Evolutionary conservation across 2,888 invertebrate genomes (phyloP), one percentile per base, ranked within the genome.

Genomic region (Adelognathus sp.): DNA sequence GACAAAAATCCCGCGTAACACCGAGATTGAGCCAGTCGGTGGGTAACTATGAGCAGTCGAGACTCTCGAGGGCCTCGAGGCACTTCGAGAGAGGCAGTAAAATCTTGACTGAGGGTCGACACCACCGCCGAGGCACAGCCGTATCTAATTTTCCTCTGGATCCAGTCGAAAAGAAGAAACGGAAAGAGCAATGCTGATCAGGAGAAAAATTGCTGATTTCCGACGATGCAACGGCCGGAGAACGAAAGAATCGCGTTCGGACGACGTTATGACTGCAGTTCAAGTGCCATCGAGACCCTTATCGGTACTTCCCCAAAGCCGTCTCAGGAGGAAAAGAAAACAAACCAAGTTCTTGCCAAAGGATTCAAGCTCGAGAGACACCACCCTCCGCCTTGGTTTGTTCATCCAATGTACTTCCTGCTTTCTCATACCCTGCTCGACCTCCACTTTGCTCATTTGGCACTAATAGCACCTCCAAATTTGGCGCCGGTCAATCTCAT

Each of bases 21-120:
- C 7, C 63, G 16, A 46, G 46, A 63, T 63, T 31, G 31, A 46
- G 21, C 18, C n/a, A 5, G 31, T 27, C 61, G 5, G 29, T 9
- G 31, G 29, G 44, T 31, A 44, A 27, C 44, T 18, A 16, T 63
- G 31, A 44, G 44, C 46, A 7, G 18, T 63, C 4, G n/a, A 31
- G 18, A 46, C 27, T 6, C 44, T 16, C 16, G 11, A 44, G 44
- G 44, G 24, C 46, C 14, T 16, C 0, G 18, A 21, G 31, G 46
- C 44, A 46, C 63, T 63, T 46, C n/a, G 18, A 31, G 29, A 31
- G 63, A 31, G 31, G 46, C 44, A 63, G 31, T 63, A 63, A 63
- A 63, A 39, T 46, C 63, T 63, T 31, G 18, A 31, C 46, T 16
- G 31, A n/a, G 46, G 63, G 44, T 63, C 63, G 61, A 44, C 29